These are phyloP conservation scores for Syrmaticus mikado DNA, from an alignment of 2,113 vertebrate genomes.

Conservation along the genomic window DNA sequence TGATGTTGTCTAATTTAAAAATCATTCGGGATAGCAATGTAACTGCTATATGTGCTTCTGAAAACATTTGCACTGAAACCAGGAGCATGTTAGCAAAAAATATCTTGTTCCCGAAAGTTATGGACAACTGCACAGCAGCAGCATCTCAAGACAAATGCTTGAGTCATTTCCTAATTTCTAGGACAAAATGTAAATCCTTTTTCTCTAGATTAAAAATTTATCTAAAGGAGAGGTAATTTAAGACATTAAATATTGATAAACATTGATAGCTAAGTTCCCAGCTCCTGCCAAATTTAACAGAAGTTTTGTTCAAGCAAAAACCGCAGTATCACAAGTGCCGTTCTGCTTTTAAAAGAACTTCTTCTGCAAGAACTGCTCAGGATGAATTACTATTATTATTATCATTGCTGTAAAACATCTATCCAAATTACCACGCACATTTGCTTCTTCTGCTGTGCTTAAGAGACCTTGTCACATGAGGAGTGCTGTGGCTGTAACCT, in stretches of 20 bases:
- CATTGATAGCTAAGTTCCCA: neutral
- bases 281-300: neutral
- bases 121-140: neutral
- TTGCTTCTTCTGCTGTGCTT: neutral
- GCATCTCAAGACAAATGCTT: neutral
- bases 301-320: conserved; percentile 7
- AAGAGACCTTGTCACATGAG: conserved; percentile 25
- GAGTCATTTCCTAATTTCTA: neutral
- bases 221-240: conserved; percentile 30
- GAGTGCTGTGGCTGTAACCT: conserved; percentile 8
- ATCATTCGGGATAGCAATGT: neutral
- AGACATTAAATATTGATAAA: conserved; percentile 55
- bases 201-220: conserved; percentile 47
- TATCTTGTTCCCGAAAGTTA: neutral
- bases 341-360: neutral
- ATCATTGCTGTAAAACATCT: neutral
- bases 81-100: neutral
- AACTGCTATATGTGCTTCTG: neutral
- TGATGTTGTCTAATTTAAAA: neutral
- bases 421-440: neutral
- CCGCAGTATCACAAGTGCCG: neutral
- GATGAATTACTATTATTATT: neutral
- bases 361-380: neutral
- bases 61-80: neutral
- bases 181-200: neutral